phyloP scores from a whole-genome alignment of 2,113 vertebrate genomes.

The Phylloscopus whistleri region DNA sequence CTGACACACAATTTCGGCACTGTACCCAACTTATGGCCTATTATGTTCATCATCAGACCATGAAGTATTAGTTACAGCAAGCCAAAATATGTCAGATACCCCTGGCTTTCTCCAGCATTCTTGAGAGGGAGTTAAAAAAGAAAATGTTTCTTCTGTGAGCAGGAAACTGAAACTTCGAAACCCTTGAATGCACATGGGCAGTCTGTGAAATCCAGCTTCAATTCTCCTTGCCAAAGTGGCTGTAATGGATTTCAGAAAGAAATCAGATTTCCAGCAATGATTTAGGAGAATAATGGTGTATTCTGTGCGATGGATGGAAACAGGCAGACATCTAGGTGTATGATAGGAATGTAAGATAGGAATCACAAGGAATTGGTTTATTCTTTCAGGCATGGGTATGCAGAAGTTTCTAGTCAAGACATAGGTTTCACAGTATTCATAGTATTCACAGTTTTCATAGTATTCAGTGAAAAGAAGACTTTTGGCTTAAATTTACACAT shows the following conservation, averaged over 20 bases:
- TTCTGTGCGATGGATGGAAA: background rate
- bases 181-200: background rate
- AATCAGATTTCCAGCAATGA: background rate
- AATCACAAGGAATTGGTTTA: background rate
- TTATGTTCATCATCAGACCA: constrained; percentile 56
- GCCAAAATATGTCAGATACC: constrained; percentile 46
- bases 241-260: constrained; percentile 10
- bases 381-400: background rate
- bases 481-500: background rate
- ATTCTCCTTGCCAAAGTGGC: constrained; percentile 17
- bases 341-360: background rate
- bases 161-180: constrained; percentile 36
- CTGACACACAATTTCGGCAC: background rate
- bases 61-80: constrained; percentile 30
- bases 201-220: background rate
- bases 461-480: background rate
- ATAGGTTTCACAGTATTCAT: background rate
- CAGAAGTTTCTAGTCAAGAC: background rate
- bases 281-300: background rate
- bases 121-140: background rate
- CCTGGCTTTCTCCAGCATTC: background rate
- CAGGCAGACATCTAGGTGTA: background rate
- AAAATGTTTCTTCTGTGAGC: constrained; percentile 10
- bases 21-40: background rate
- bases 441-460: background rate